phyloP scores from a whole-genome alignment of 2,113 vertebrate species.

The Cettia cetti region DNA sequence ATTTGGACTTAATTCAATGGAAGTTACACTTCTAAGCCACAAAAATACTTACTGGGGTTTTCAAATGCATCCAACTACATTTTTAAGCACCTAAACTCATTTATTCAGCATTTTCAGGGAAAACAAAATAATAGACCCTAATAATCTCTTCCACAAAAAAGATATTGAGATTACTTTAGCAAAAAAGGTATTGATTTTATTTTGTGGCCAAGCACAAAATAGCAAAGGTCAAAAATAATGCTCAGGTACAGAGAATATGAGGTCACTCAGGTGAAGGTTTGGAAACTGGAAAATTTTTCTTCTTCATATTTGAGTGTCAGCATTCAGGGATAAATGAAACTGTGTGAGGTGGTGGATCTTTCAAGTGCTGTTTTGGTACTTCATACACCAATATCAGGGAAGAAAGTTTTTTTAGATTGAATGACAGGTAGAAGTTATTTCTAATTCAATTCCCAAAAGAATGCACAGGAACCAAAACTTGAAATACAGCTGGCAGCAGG shows the following conservation, averaged over 20 bases:
- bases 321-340: background rate
- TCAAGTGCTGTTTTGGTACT: background rate
- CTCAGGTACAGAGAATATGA: background rate
- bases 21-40: background rate
- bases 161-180: background rate
- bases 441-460: background rate
- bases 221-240: slow-evolving; percentile 26
- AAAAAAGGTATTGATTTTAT: slow-evolving; percentile 11
- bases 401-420: background rate
- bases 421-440: background rate
- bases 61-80: background rate
- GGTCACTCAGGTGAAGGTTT: background rate
- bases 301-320: background rate
- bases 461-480: background rate
- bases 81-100: background rate
- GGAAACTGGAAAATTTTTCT: background rate
- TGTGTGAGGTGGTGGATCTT: background rate
- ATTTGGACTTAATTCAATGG: background rate
- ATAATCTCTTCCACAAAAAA: background rate
- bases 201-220: slow-evolving; percentile 30
- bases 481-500: background rate
- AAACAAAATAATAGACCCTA: background rate
- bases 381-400: background rate
- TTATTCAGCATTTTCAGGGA: background rate
- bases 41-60: background rate